Base-by-base conservation (phyloP, 2,113 vertebrate species). In the Xiphophorus couchianus region DNA sequence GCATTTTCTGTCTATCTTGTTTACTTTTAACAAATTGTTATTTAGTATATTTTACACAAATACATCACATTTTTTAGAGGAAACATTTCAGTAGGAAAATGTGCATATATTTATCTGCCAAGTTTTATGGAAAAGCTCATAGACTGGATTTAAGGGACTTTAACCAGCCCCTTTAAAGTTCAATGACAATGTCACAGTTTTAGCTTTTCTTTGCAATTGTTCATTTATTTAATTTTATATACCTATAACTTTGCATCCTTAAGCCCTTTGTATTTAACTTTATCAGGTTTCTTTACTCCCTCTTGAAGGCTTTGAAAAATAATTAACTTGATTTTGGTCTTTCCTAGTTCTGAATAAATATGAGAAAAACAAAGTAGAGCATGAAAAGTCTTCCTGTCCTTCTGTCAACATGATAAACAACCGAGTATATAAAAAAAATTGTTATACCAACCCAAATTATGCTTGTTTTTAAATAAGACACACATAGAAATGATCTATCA, bases 1-100 rank as follows among this genome's bases (percentile, higher is more conserved):
- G 76, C 74, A 77, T 84, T 86, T 74, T 51, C 62, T 74, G 22
- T 64, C 67, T 8, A 29, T 68, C 31, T 74, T 83, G 77, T 88
- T 89, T 89, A 88, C 84, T 83, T 80, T 71, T 72, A 70, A 76
- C 31, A 29, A n/a, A 58, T 71, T 74, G 76, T 76, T 68, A 79
- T 80, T 42, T 74, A 84, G 78, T 77, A 80, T 86, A 80, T 80
- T 76, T 77, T 63, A 81, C 70, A 65, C 77, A 62, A 78, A 61
- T 77, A 82, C 54, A 64, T 82, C 39, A 60, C 28, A 61, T 44
- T 72, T 42, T 79, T 67, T 85, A 33, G 66, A 84, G 51, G 80
- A 84, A 62, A 62, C 71, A 37, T 80, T 76, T 84, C 84, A 81
- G 74, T 85, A 73, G 15, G 37, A n/a, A 73, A 54, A 51, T 54